A percentile compares a stretch with the other conserved stretches of the same genome.
phyloP scores from a whole-genome alignment of 2,888 invertebrate species.

The Xestia rhomboidea region DNA sequence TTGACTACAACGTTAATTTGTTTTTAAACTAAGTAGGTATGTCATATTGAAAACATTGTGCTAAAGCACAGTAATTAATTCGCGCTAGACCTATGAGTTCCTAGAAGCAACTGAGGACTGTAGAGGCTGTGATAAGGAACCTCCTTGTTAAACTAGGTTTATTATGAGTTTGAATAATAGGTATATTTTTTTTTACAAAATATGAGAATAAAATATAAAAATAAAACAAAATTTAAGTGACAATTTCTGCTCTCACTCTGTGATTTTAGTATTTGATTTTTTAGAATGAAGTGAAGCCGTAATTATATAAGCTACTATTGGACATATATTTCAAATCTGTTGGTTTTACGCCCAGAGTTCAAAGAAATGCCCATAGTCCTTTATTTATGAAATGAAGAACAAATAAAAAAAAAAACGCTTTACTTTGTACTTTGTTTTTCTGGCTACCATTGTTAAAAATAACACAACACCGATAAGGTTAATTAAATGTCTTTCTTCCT shows the following conservation, averaged over 20 bases:
- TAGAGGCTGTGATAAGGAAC: neutral
- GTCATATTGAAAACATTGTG: neutral
- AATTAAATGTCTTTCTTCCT: constrained; percentile 17
- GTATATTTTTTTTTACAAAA: neutral
- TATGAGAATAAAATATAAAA: neutral
- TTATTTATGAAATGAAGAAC: neutral
- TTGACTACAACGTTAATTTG: neutral
- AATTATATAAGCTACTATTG: neutral
- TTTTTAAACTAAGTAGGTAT: neutral
- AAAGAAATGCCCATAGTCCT: neutral
- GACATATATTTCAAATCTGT: neutral
- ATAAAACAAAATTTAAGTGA: neutral
- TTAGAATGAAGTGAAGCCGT: neutral
- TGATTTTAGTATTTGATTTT: neutral
- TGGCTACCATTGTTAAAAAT: neutral
- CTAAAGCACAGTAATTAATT: neutral
- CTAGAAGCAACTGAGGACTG: neutral
- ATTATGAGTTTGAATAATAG: neutral
- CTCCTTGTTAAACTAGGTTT: neutral
- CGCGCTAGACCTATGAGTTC: neutral
- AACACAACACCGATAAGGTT: neutral
- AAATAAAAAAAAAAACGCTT: neutral
- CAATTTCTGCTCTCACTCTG: neutral
- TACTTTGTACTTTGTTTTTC: neutral
- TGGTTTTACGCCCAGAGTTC: neutral